Conservation (phyloP, 2,113 vertebrate genomes). For the Zosterops japonicus region DNA sequence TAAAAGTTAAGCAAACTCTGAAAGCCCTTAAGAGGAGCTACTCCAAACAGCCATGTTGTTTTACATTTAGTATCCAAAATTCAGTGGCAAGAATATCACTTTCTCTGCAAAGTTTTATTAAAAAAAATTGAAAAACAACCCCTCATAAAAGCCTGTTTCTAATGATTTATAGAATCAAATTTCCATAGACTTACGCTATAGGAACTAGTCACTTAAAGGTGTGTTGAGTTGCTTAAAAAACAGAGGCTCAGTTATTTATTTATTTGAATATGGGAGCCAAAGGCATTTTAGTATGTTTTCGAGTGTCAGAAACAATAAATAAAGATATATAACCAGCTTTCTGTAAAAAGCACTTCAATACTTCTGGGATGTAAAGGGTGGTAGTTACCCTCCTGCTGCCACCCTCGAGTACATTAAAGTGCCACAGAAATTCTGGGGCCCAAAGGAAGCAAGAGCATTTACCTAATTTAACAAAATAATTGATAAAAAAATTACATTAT, state of each 20-base stretch:
- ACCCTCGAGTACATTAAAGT: not conserved
- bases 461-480: not conserved
- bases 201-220: not conserved
- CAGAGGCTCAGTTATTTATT: not conserved
- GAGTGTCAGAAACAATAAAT: not conserved
- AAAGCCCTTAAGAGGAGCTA: not conserved
- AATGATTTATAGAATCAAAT: not conserved
- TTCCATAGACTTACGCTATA: not conserved
- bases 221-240: not conserved
- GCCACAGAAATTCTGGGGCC: not conserved
- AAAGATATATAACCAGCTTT: not conserved
- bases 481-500: not conserved
- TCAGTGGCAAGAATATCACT: not conserved
- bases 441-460: not conserved
- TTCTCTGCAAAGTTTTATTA: not conserved
- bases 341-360: not conserved
- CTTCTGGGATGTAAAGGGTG: not conserved
- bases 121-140: not conserved
- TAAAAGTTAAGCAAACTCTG: not conserved
- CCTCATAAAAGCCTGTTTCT: not conserved
- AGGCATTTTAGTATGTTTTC: not conserved
- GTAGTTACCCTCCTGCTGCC: not conserved
- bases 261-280: not conserved
- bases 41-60: not conserved
- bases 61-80: not conserved